Conservation (phyloP, 2,888 invertebrate species). For the Esperia sulphurella region DNA sequence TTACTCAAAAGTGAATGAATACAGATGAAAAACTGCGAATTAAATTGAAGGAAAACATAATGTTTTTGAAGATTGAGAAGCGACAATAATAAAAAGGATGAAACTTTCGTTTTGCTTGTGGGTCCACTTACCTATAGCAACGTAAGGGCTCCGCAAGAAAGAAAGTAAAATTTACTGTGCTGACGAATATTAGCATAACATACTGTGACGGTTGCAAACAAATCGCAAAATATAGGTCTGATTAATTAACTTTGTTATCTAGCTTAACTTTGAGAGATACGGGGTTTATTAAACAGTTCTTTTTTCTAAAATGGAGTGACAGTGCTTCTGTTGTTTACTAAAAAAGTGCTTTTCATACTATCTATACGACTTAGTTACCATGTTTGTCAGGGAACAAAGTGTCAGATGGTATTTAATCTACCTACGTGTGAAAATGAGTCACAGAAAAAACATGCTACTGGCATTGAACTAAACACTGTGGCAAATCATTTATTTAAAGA, state of each 20-base stretch:
- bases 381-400: slow-evolving; percentile 14
- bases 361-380: slow-evolving; percentile 4
- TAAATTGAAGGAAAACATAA: slow-evolving; percentile 44
- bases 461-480: slow-evolving; percentile 62
- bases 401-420: slow-evolving; percentile 7
- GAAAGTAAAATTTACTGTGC: slow-evolving; percentile 78
- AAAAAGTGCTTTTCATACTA: slow-evolving; percentile 9
- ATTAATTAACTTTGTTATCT: slow-evolving; percentile 16
- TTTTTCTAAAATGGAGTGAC: slow-evolving; percentile 14
- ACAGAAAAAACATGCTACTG: slow-evolving; percentile 57
- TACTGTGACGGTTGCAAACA: slow-evolving; percentile 49
- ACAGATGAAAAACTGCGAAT: slow-evolving; percentile 50
- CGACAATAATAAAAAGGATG: slow-evolving; percentile 55
- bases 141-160: slow-evolving; percentile 80
- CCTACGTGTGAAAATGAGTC: slow-evolving; percentile 24
- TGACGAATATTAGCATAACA: slow-evolving; percentile 55
- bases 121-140: slow-evolving; percentile 77
- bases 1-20: slow-evolving; percentile 68
- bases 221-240: slow-evolving; percentile 30
- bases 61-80: slow-evolving; percentile 46
- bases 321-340: slow-evolving; percentile 18
- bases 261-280: slow-evolving; percentile 13
- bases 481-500: slow-evolving; percentile 60
- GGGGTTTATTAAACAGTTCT: not conserved
- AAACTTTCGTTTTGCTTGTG: slow-evolving; percentile 53